These are phyloP conservation scores for Himalopsyche anomala DNA, from an alignment of 2,888 invertebrate species.

Conservation along the genomic window DNA sequence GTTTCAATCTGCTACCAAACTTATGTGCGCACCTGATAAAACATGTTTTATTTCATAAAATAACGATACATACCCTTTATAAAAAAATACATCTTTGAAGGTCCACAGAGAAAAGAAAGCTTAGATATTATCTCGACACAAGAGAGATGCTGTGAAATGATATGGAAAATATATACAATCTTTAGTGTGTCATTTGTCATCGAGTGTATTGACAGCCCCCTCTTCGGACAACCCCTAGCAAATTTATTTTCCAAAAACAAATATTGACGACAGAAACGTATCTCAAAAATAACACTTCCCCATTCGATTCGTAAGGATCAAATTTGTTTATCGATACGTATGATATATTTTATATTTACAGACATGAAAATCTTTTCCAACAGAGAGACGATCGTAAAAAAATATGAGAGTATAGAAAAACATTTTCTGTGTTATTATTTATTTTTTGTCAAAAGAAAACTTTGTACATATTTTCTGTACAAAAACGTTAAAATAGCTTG, in stretches of 20 bases:
- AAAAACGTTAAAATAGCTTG: conserved; percentile 1
- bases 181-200: conserved; percentile 66
- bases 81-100: conserved; percentile 44
- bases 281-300: conserved; percentile 14
- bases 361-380: conserved; percentile 17
- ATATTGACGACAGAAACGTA: not conserved
- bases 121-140: conserved; percentile 57
- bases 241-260: not conserved
- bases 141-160: conserved; percentile 65
- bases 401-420: conserved; percentile 28
- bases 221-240: conserved; percentile 46
- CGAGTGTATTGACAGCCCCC: conserved; percentile 60
- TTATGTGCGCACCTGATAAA: not conserved
- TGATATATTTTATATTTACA: not conserved
- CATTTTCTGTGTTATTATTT: conserved; percentile 28
- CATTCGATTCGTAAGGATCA: not conserved
- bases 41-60: conserved; percentile 11
- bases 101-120: conserved; percentile 54
- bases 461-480: conserved; percentile 4
- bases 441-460: conserved; percentile 42
- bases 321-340: conserved; percentile 3
- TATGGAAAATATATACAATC: conserved; percentile 66
- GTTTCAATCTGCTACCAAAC: too few species aligned
- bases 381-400: conserved; percentile 35
- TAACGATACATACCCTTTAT: not conserved